phyloP scores from a whole-genome alignment of 2,113 vertebrate genomes.

The Pseudopodoces humilis region DNA sequence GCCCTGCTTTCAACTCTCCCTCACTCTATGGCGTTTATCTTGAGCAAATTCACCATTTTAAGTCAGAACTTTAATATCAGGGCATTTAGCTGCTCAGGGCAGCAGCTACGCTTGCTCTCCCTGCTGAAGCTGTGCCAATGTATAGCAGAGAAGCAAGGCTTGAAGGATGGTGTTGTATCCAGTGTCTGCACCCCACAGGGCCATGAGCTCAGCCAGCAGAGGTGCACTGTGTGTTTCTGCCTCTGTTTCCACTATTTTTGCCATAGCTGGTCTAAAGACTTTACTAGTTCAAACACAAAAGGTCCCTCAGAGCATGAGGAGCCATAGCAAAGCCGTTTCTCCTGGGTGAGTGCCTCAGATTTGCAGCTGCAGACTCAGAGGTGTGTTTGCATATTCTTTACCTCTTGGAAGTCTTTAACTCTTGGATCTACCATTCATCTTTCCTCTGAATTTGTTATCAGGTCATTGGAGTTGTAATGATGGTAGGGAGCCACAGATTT shows the following conservation, averaged over 20 bases:
- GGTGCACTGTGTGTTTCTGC: not conserved
- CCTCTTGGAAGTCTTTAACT: not conserved
- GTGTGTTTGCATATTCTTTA: not conserved
- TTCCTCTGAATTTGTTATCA: not conserved
- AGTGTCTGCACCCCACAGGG: not conserved
- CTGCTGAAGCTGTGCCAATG: not conserved
- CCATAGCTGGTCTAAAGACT: not conserved
- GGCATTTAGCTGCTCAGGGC: not conserved
- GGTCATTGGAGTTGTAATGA: not conserved
- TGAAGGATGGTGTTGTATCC: rapidly evolving
- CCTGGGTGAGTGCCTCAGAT: not conserved
- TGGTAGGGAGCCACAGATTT: not conserved
- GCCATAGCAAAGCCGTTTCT: not conserved
- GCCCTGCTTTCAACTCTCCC: not conserved
- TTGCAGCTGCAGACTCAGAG: not conserved
- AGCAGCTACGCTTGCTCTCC: not conserved
- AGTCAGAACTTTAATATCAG: not conserved
- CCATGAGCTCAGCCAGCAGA: not conserved
- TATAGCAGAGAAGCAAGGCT: not conserved
- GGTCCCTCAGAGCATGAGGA: not conserved
- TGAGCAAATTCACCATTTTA: not conserved
- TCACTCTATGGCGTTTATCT: not conserved
- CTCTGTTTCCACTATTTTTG: not conserved
- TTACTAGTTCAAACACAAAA: not conserved
- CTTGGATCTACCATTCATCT: not conserved